Conservation (phyloP, 1,140 invertebrate genomes). For the Drosophila kurseongensis region DNA sequence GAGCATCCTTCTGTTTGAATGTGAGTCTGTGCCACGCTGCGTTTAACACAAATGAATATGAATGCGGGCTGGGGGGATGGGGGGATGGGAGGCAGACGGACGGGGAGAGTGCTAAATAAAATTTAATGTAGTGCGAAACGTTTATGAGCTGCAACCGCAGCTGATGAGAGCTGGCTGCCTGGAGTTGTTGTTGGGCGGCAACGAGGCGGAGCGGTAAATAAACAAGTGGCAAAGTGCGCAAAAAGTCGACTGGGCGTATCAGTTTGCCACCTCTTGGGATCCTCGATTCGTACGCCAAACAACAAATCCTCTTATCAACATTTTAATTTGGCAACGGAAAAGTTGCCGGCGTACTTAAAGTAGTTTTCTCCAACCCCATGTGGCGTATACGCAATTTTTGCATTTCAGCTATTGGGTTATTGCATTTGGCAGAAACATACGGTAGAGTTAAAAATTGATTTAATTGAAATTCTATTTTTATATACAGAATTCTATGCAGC, state of each 20-base stretch:
- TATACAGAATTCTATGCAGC: slow-evolving; percentile 29
- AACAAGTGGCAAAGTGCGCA: slow-evolving; percentile 78
- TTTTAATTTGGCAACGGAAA: slow-evolving; percentile 71
- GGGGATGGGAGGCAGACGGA: slow-evolving; percentile 17
- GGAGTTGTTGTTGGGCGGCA: slow-evolving; percentile 31
- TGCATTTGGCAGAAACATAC: slow-evolving; percentile 39
- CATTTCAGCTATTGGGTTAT: slow-evolving; percentile 18
- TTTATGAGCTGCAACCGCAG: slow-evolving; percentile 81
- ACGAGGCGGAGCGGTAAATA: slow-evolving; percentile 78
- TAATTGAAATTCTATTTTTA: slow-evolving; percentile 58
- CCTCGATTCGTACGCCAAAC: neutral
- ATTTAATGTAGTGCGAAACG: slow-evolving; percentile 83
- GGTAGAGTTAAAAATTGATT: slow-evolving; percentile 42
- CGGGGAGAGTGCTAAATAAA: slow-evolving; percentile 70
- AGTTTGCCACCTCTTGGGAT: neutral
- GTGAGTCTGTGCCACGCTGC: slow-evolving; percentile 59
- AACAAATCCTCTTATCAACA: slow-evolving; percentile 16
- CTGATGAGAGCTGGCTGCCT: slow-evolving; percentile 45
- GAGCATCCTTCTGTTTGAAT: slow-evolving; percentile 22
- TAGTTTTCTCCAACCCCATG: slow-evolving; percentile 13
- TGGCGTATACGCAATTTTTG: slow-evolving; percentile 52
- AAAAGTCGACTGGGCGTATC: slow-evolving; percentile 54
- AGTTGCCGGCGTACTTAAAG: slow-evolving; percentile 44
- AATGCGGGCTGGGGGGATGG: slow-evolving; percentile 57
- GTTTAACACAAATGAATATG: slow-evolving; percentile 82